Conservation (phyloP, 2,797 vertebrate species). For the Ctenopoma kingsleyae region DNA sequence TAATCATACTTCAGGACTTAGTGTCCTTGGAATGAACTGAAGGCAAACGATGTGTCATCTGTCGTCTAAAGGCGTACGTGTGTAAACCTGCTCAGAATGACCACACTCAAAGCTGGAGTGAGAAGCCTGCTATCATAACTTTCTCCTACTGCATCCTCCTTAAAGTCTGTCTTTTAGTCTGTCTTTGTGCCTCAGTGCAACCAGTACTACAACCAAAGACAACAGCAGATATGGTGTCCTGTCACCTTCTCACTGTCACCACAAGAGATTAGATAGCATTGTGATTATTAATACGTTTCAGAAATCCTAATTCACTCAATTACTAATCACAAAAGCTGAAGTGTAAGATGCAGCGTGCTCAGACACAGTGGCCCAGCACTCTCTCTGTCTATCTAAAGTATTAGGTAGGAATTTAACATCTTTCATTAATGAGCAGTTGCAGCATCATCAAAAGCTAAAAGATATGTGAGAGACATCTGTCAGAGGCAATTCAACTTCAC, state of each 20-base stretch:
- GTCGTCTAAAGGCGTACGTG: background rate
- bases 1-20: conserved; percentile 1
- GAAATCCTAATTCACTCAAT: too few species aligned
- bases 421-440: background rate
- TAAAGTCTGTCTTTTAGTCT: background rate
- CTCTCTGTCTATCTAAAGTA: too few species aligned
- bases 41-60: background rate
- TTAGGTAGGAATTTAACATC: too few species aligned
- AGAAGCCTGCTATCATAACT: background rate
- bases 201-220: background rate
- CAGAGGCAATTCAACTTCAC: background rate
- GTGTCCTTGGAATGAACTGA: background rate
- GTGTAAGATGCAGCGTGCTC: too few species aligned
- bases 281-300: too few species aligned
- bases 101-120: background rate
- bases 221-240: too few species aligned
- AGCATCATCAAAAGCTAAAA: background rate
- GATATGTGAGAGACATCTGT: background rate
- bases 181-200: background rate
- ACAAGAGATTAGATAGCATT: too few species aligned
- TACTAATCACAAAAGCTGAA: too few species aligned
- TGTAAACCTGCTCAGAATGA: background rate
- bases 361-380: too few species aligned
- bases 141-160: background rate
- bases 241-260: too few species aligned